Percentiles rank a stretch among this genome's conserved stretches.
phyloP scores from a whole-genome alignment of 2,113 vertebrate genomes.

The Epinephelus lanceolatus region DNA sequence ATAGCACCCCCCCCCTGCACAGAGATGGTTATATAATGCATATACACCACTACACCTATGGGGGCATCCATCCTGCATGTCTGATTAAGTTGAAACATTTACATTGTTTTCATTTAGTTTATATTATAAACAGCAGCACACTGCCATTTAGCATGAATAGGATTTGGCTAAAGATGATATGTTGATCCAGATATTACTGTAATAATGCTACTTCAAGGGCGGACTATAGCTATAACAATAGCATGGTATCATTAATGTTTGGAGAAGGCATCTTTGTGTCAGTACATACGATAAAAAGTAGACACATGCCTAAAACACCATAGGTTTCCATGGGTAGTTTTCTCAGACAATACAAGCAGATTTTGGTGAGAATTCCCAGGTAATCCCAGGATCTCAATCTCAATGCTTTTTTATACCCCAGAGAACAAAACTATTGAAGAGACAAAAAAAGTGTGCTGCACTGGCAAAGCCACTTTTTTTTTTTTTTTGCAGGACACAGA shows the following conservation, averaged over 20 bases:
- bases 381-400: background rate
- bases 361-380: background rate
- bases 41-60: background rate
- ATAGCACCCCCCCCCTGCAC: background rate
- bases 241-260: background rate
- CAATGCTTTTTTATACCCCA: background rate
- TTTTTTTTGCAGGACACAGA: constrained; percentile 57
- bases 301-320: background rate
- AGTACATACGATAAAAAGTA: background rate
- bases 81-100: background rate
- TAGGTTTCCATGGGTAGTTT: background rate
- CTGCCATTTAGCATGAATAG: no score
- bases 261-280: background rate
- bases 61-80: background rate
- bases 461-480: constrained; percentile 5
- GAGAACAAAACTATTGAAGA: background rate
- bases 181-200: background rate
- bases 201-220: no score
- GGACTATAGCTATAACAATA: background rate
- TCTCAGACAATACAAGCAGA: background rate
- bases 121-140: background rate
- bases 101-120: background rate
- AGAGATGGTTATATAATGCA: background rate
- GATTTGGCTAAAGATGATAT: background rate
- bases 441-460: background rate